Base-by-base conservation (phyloP, 2,888 invertebrate genomes). In the Isotomurus palustris region DNA sequence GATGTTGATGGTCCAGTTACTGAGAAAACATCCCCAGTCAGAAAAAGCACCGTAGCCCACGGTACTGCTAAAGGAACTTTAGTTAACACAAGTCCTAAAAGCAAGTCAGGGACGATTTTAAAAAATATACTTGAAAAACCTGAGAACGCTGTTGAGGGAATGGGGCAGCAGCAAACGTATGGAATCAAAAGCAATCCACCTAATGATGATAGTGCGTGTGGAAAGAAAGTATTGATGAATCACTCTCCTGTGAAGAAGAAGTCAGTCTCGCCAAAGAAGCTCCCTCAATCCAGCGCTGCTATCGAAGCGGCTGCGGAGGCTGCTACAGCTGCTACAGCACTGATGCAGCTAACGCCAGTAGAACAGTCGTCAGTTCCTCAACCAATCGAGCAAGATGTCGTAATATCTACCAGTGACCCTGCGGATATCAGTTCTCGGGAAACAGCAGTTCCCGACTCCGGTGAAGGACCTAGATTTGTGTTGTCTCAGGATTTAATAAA, bases 401-500 rank as follows among this genome's bases (percentile, higher is more conserved):
- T 50, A 2, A 35, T 50, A 14, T 22, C 6, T 43, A 43, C 43
- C 8, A 32, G 32, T 32, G 32, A 32, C 8, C 32, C 32, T 14
- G 8, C 22, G 6, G 12, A n/a, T 12, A 12, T 10, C 8, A 8
- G 8, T 10, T n/a, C 8, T 6, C 40, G 17, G 6, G 22, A 17
- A 22, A 12, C 6, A 10, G 43, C 8, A 5, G 43, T 43, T n/a
- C 22, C 6, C 3, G 19, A 8, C 19, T 32, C 14, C 8, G 32
- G 32, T 17, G 58, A 57, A 2, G 47, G 45, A 6, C 57, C 58
- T 17, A 43, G 54, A 45, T 58, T 58, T 44, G 36, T 58, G 8
- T 47, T 58, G 8, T 58, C 58, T 36, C 58, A 58, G 38, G 58
- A 58, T 50, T 43, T 58, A n/a, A 35, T 53, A 14, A 40, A 19